Evolutionary conservation across 2,888 invertebrate species (phyloP), one percentile per base, ranked within the genome.

Genomic region (Campoletis raptor): DNA sequence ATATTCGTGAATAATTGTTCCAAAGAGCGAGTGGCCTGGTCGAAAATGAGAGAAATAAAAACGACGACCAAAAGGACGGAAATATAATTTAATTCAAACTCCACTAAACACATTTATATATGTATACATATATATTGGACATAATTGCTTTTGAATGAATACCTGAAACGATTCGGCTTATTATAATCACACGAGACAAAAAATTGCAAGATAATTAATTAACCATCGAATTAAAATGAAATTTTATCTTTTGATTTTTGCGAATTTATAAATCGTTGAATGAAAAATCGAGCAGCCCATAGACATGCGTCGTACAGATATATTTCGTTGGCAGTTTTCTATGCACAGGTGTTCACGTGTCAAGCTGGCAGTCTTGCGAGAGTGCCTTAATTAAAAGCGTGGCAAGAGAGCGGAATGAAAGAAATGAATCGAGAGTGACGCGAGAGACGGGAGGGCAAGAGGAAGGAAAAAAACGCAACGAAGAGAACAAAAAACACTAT

Each of bases 391-490:
- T 86, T 86, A 86, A 86, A 86, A 84, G 84, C 52, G 73, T 52
- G 78, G 78, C 54, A 67, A 76, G 83, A 74, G 83, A 74, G 6
- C 30, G 61, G 52, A 80, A 80, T 61, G 70, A 79, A 52, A 76
- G 79, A 78, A 66, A 45, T 66, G 72, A 76, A 54, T 79, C 67
- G 77, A 21, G 70, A 61, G 81, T 37, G 40, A 30, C 45, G 70
- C n/a, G 72, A 84, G 73, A 24, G 57, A 69, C 79, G 80, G n/a
- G n/a, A 87, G 89, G 89, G 88, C 87, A 92, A 91, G 91, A n/a
- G 54, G 42, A 30, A 57, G 45, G 52, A 40, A 37, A 45, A 30
- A 36, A 54, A 67, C 12, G n/a, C 30, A 80, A 54, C 6, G 21
- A 76, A 64, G 30, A 57, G 48, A 69, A 80, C 48, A 78, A 83